Evolutionary conservation across 2,888 invertebrate species (phyloP), one percentile per base, ranked within the genome.

Genomic region (Idaea straminata): DNA sequence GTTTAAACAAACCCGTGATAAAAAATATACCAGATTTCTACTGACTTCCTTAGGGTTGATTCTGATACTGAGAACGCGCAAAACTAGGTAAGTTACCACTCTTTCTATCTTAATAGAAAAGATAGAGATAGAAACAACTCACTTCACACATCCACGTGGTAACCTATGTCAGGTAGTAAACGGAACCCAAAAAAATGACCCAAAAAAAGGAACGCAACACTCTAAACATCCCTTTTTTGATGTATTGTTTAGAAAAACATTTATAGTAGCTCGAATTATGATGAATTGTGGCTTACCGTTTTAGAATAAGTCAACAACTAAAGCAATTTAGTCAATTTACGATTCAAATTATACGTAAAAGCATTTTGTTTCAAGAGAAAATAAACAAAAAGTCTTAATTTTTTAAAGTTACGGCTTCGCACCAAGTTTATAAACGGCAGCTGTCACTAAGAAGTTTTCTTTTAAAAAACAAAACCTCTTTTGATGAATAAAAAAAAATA

Each of bases 221-320:
- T 87, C 88, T 88, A 88, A 91, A 92, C 91, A 92, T 90, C 89
- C 91, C 91, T 82, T 86, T 90, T 89, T 90, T 88, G 79, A 80
- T 77, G 80, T 81, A 84, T 89, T 91, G 90, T 91, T 91, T 90
- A 86, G 85, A 80, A 83, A 85, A 87, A 77, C 80, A 85, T 80
- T 82, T 84, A 84, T 85, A 83, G 89, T 88, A 88, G 87, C 87
- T 77, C 66, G 70, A 77, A 77, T 80, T 78, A 75, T 83, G 81
- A 83, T 84, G 77, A 78, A 85, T 85, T 83, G 88, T 84, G 82
- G 84, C 79, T 83, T 83, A 86, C 83, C 78, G 84, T 80, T 82
- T 77, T 74, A 68, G 64, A 68, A 36, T 47, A 65, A 70, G 67
- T 70, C 64, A 68, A 71, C 68, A 72, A 71, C 61, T 62, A 64